Evolutionary conservation across 37 sponge, comb jelly and placozoan species (phyloP), one percentile per base, ranked within the genome.

Genomic region (Haliclona indistincta): DNA sequence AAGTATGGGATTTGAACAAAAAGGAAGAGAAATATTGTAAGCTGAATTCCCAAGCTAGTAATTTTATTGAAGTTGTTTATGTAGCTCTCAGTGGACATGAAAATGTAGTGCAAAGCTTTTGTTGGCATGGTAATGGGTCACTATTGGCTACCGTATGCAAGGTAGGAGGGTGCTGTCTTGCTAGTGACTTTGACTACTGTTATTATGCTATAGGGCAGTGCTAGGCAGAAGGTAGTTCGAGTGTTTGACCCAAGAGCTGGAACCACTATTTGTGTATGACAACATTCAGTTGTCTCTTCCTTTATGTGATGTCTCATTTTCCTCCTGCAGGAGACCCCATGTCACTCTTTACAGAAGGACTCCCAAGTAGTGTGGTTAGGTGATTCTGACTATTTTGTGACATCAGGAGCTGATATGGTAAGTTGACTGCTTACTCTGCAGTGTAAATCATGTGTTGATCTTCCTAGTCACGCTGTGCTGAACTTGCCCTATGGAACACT

Each of bases 91-190:
- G 43, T 70, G 78, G 77, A 7, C 82, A 81, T 72, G 77, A 70
- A 1, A 77, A 83, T 53, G 25, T 38, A 19, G 87, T 89, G 4
- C 79, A 85, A 70, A 79, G 73, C 75, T 34, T 94, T 30, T 81
- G 76, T n/a, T 94, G 94, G 94, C 81, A 86, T 33, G 81, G 74
- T 22, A 42, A 75, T 73, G 94, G 94, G 3, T 43, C 47, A 22
- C 55, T 75, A 63, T 15, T 94, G 63, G 86, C 87, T 8, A 68
- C 87, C 28, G 63, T 86, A 20, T 89, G 76, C 64, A 94, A 94
- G 82, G 94, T 83, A 52, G 33, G 64, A 4, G 64, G 4, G 38
- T 66, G 38, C 54, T 51, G 37, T 8, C 13, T 22, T 63, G 66
- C 51, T 76, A 43, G 13, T 19, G 28, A 25, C 1, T 13, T 78